Percentiles rank a stretch among this genome's conserved stretches.
phyloP scores from a whole-genome alignment of 2,797 vertebrate genomes.

The Anguilla obscura region DNA sequence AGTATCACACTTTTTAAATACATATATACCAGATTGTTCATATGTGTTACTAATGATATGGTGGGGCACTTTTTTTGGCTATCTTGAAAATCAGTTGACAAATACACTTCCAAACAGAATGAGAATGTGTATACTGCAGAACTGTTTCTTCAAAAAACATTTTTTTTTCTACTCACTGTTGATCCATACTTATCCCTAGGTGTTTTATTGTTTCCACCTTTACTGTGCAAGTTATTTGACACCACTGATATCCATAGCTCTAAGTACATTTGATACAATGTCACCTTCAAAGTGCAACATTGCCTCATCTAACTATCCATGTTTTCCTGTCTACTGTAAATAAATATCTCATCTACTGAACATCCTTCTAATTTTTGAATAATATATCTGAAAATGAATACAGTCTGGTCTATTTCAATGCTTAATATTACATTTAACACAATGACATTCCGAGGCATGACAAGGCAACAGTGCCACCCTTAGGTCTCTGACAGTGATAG shows the following conservation, averaged over 20 bases:
- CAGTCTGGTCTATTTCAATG: neutral
- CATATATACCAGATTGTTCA: too few species aligned
- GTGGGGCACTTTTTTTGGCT: neutral
- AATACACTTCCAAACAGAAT: neutral
- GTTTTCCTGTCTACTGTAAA: neutral
- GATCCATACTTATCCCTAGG: neutral
- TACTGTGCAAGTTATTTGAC: neutral
- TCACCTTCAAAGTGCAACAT: neutral
- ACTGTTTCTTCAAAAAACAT: neutral
- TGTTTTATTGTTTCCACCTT: neutral
- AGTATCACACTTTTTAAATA: too few species aligned
- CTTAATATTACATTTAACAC: neutral
- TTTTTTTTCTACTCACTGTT: neutral
- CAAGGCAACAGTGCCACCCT: slow-evolving; percentile 16
- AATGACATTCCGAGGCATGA: neutral
- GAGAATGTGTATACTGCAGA: neutral
- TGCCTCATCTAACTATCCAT: neutral
- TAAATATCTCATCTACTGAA: neutral
- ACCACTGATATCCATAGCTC: neutral
- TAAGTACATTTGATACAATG: neutral
- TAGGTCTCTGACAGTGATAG: slow-evolving; percentile 7
- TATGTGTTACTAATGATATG: too few species aligned
- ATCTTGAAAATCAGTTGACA: neutral
- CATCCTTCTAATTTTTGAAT: neutral
- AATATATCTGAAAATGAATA: neutral